Conservation (phyloP, 2,888 invertebrate genomes). For the Germaria angustata region DNA sequence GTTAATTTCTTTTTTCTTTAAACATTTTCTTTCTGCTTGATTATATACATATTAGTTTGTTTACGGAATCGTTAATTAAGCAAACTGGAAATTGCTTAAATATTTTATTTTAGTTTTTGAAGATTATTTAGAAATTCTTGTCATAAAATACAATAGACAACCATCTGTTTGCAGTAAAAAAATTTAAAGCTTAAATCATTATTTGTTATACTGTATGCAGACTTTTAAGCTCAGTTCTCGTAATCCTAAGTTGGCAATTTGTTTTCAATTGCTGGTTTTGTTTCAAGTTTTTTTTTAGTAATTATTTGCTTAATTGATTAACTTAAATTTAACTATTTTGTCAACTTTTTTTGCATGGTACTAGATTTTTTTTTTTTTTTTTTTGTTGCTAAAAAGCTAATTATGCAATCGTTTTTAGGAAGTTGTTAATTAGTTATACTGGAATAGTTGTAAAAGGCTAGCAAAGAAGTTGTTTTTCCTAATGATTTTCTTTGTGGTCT, state of each 20-base stretch:
- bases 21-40: no score
- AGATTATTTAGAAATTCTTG: slow-evolving; percentile 44
- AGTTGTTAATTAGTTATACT: slow-evolving; percentile 46
- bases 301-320: slow-evolving; percentile 47
- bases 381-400: slow-evolving; percentile 3
- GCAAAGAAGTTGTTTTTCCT: background rate
- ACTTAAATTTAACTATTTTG: slow-evolving; percentile 22
- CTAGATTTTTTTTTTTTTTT: background rate
- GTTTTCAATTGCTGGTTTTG: background rate
- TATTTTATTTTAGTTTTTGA: slow-evolving; percentile 25
- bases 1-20: background rate
- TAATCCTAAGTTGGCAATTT: background rate
- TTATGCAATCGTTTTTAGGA: slow-evolving; percentile 51
- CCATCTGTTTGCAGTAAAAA: background rate
- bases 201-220: background rate
- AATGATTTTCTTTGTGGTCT: background rate
- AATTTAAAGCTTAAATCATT: background rate
- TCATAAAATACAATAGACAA: background rate
- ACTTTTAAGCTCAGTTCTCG: background rate
- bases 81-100: slow-evolving; percentile 49
- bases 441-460: background rate
- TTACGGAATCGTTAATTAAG: slow-evolving; percentile 49
- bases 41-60: no score
- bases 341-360: slow-evolving; percentile 11
- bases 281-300: background rate